A percentile compares a stretch with the other conserved stretches of the same genome.
Conservation (phyloP, 2,888 invertebrate species). For the Drosophila hamatofila region DNA sequence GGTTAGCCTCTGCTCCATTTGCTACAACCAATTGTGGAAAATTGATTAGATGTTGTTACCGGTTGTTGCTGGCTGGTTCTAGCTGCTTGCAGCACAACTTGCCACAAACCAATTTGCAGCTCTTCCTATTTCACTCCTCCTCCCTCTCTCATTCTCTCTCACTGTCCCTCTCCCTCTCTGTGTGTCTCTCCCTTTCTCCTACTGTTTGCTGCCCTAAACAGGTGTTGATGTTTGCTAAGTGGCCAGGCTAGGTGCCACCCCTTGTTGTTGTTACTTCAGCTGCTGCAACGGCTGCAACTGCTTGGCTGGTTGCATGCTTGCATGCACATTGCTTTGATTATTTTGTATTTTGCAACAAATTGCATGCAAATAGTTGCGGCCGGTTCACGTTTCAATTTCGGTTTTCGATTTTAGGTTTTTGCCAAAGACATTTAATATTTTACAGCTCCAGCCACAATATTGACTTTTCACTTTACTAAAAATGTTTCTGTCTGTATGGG, state of each 20-base stretch:
- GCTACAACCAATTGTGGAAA: conserved; percentile 52
- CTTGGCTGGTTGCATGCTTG: conserved; percentile 41
- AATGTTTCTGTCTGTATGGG: not conserved
- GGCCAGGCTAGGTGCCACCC: conserved; percentile 31
- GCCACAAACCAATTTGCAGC: conserved; percentile 71
- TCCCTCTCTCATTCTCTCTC: not conserved
- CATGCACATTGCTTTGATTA: conserved; percentile 78
- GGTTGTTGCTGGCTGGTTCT: conserved; percentile 28
- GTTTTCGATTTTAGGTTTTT: conserved; percentile 12
- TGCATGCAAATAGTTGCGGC: conserved; percentile 76
- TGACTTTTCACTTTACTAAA: conserved; percentile 64
- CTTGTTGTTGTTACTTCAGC: conserved; percentile 1
- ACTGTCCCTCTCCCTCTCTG: not conserved
- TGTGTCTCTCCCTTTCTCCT: not conserved
- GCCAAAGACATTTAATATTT: conserved; percentile 73
- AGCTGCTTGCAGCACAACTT: conserved; percentile 43
- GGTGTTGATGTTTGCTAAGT: conserved; percentile 80
- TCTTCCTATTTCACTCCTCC: not conserved
- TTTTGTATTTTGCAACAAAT: conserved; percentile 75
- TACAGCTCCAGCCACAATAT: conserved; percentile 69
- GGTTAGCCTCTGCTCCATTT: conserved; percentile 57
- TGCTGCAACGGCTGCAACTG: not conserved
- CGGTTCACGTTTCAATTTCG: conserved; percentile 15
- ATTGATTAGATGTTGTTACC: conserved; percentile 68
- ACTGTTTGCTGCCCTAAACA: conserved; percentile 55